A percentile compares a stretch with the other conserved stretches of the same genome.
phyloP scores from a whole-genome alignment of 2,113 vertebrate species.

The Sula dactylatra region DNA sequence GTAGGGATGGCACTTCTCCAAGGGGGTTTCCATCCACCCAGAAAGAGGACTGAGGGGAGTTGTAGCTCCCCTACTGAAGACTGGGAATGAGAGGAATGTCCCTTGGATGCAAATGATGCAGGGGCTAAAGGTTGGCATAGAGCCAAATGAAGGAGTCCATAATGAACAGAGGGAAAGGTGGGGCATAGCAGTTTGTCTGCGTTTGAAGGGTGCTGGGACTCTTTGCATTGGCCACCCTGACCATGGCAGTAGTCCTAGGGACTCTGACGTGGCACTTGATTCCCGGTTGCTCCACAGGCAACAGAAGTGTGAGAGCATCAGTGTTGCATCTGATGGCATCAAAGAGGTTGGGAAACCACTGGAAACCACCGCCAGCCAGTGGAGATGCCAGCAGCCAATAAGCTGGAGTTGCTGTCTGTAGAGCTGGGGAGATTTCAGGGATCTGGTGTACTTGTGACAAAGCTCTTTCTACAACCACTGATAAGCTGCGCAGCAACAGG shows the following conservation, averaged over 20 bases:
- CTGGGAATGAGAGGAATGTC: not conserved
- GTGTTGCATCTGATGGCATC: not conserved
- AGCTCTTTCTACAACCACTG: not conserved
- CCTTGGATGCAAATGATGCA: not conserved
- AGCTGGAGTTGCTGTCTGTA: not conserved
- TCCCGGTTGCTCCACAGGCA: not conserved
- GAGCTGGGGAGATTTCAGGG: not conserved
- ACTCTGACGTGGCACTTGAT: not conserved
- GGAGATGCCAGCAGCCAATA: not conserved
- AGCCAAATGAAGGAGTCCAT: not conserved
- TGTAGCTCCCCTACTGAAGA: not conserved
- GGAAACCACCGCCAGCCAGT: not conserved
- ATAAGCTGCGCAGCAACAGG: not conserved
- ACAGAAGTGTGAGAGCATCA: not conserved
- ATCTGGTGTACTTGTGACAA: not conserved
- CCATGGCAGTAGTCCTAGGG: not conserved
- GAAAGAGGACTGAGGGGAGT: not conserved
- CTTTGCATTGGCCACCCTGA: not conserved
- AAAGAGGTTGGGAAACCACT: not conserved
- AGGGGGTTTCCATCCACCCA: not conserved
- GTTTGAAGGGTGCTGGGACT: not conserved
- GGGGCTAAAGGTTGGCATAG: not conserved
- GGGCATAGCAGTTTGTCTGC: not conserved
- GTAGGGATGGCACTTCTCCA: not conserved
- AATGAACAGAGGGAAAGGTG: not conserved